Conservation (phyloP, 2,888 invertebrate species). For the Glomeris marginata region DNA sequence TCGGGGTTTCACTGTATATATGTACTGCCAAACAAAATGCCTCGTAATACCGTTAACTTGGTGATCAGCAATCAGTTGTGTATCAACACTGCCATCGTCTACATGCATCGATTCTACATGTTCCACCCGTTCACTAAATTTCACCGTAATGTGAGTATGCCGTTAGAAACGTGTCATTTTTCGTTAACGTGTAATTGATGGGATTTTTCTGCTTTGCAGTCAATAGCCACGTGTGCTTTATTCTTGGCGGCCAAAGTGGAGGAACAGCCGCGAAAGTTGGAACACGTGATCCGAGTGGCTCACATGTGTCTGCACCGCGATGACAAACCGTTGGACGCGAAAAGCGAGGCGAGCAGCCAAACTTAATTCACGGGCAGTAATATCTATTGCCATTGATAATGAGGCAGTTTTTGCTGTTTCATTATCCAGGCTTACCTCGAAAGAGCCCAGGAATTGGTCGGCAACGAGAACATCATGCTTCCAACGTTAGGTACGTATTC, state of each 20-base stretch:
- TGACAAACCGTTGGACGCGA: slow-evolving; percentile 43
- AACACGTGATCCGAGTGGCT: slow-evolving; percentile 88
- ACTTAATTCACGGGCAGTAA: background rate
- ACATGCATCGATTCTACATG: slow-evolving; percentile 98
- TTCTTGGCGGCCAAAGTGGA: slow-evolving; percentile 98
- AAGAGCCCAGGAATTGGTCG: slow-evolving; percentile 83
- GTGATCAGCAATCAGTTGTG: slow-evolving; percentile 65
- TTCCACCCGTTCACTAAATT: slow-evolving; percentile 94
- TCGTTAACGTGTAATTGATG: background rate
- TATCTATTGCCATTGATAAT: no score
- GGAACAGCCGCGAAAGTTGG: slow-evolving; percentile 93
- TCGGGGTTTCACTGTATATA: no score
- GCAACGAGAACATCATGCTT: slow-evolving; percentile 89
- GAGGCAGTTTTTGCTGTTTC: background rate
- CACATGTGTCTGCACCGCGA: slow-evolving; percentile 65
- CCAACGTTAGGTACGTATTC: slow-evolving; percentile 61
- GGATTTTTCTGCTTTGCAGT: slow-evolving; percentile 28
- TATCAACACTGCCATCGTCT: slow-evolving; percentile 97
- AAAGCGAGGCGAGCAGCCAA: slow-evolving; percentile 47
- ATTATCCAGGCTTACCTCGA: slow-evolving; percentile 42
- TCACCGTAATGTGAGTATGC: slow-evolving; percentile 54
- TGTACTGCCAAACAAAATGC: no score
- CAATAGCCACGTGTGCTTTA: slow-evolving; percentile 83
- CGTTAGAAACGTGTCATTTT: background rate
- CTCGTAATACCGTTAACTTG: slow-evolving; percentile 18